phyloP scores from a whole-genome alignment of 2,797 vertebrate species.

The Chelon auratus region DNA sequence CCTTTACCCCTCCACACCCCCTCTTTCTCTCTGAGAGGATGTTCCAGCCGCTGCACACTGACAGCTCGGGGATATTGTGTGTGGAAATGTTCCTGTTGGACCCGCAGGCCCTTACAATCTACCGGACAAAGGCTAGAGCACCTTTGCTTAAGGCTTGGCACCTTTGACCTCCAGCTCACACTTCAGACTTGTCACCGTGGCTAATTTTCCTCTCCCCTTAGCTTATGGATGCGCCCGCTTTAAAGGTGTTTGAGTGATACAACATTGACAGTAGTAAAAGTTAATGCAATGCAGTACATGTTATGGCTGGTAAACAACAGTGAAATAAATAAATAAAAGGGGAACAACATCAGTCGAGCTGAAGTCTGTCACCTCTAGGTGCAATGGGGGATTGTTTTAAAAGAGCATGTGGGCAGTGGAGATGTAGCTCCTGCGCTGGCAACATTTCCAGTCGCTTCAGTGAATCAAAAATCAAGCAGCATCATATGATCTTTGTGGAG shows the following conservation, averaged over 20 bases:
- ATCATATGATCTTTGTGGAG: slow-evolving; percentile 70
- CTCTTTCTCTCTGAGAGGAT: slow-evolving; percentile 83
- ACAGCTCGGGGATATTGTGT: slow-evolving; percentile 87
- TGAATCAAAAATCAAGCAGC: slow-evolving; percentile 72
- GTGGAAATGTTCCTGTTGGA: slow-evolving; percentile 88
- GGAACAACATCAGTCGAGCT: slow-evolving; percentile 76
- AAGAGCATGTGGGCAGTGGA: slow-evolving; percentile 80
- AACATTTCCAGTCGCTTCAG: slow-evolving; percentile 74
- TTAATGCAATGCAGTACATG: slow-evolving; percentile 83
- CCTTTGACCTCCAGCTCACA: slow-evolving; percentile 82
- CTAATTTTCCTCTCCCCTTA: slow-evolving; percentile 76
- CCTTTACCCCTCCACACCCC: slow-evolving; percentile 64
- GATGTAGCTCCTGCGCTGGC: slow-evolving; percentile 68
- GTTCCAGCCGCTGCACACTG: slow-evolving; percentile 87
- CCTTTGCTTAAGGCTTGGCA: slow-evolving; percentile 85
- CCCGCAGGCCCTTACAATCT: slow-evolving; percentile 85
- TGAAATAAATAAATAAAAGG: slow-evolving; percentile 78
- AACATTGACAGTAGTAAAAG: slow-evolving; percentile 81
- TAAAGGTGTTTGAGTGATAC: slow-evolving; percentile 77
- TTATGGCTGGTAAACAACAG: slow-evolving; percentile 80
- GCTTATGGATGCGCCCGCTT: slow-evolving; percentile 60
- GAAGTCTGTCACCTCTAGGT: slow-evolving; percentile 82
- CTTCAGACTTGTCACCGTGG: slow-evolving; percentile 84
- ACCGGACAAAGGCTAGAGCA: slow-evolving; percentile 85
- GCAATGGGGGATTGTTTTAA: slow-evolving; percentile 78